Percentiles rank a stretch among this genome's conserved stretches.
Evolutionary conservation across 2,888 invertebrate species (phyloP).

Genomic region (Koerneria pararmatus): DNA sequence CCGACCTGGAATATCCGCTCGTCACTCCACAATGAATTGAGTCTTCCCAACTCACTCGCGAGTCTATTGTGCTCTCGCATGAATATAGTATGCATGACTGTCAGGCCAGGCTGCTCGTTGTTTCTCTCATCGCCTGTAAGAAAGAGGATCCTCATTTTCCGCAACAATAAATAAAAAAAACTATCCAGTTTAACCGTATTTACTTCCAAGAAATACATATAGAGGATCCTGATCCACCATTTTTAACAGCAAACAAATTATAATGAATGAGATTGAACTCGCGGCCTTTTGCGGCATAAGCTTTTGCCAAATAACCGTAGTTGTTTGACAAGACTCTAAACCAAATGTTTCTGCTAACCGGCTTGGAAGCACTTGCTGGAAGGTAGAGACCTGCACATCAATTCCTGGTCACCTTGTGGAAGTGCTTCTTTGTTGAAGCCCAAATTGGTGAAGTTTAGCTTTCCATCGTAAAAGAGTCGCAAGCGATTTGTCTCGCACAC

Average conservation of each 20-base stretch:
- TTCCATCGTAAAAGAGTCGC: constrained; percentile 68
- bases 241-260: neutral
- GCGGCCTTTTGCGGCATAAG: no score
- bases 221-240: neutral
- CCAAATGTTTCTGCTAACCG: constrained; percentile 6
- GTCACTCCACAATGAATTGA: constrained; percentile 61
- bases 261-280: no score
- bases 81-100: constrained; percentile 56
- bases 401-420: constrained; percentile 58
- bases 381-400: constrained; percentile 48
- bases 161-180: neutral
- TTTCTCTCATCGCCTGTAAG: constrained; percentile 50
- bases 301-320: no score
- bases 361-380: constrained; percentile 21
- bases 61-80: constrained; percentile 59
- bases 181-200: no score
- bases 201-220: no score
- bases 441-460: constrained; percentile 58
- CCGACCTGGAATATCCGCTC: constrained; percentile 60
- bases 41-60: constrained; percentile 43
- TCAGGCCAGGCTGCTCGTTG: constrained; percentile 58
- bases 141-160: constrained; percentile 5
- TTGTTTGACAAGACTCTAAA: no score
- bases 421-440: constrained; percentile 58
- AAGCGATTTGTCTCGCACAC: constrained; percentile 76